phyloP scores from a whole-genome alignment of 2,888 invertebrate genomes.

The Hemistola chrysoprasaria region DNA sequence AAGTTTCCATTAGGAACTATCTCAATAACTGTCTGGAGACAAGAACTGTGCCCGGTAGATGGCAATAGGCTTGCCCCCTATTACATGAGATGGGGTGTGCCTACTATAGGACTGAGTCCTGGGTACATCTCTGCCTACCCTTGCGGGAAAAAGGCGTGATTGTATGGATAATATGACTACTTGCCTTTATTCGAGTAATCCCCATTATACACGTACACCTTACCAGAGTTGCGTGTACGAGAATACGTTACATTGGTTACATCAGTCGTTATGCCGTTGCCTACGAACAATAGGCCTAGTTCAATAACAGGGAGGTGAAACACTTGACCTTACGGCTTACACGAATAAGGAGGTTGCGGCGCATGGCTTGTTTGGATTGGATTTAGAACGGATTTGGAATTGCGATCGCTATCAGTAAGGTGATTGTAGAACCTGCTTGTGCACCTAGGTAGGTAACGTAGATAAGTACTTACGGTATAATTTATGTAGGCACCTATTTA shows the following conservation, averaged over 20 bases:
- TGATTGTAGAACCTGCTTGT: not conserved
- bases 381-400: constrained; percentile 18
- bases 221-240: constrained; percentile 41
- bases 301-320: constrained; percentile 41
- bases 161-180: no score
- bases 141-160: no score
- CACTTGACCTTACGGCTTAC: constrained; percentile 28
- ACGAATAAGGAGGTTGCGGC: constrained; percentile 10
- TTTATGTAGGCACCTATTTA: no score
- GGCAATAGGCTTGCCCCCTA: no score
- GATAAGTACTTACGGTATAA: no score
- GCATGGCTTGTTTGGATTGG: constrained; percentile 11
- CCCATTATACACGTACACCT: constrained; percentile 44
- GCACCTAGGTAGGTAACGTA: no score
- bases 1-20: no score
- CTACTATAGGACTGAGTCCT: no score
- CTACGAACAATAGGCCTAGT: constrained; percentile 47
- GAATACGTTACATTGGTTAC: constrained; percentile 51
- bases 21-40: no score
- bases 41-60: no score
- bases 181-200: constrained; percentile 63
- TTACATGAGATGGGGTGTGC: no score
- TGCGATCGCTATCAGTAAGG: constrained; percentile 9
- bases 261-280: constrained; percentile 46
- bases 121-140: no score